phyloP scores from a whole-genome alignment of 1,140 invertebrate genomes.

The Drosophila fuyamai region DNA sequence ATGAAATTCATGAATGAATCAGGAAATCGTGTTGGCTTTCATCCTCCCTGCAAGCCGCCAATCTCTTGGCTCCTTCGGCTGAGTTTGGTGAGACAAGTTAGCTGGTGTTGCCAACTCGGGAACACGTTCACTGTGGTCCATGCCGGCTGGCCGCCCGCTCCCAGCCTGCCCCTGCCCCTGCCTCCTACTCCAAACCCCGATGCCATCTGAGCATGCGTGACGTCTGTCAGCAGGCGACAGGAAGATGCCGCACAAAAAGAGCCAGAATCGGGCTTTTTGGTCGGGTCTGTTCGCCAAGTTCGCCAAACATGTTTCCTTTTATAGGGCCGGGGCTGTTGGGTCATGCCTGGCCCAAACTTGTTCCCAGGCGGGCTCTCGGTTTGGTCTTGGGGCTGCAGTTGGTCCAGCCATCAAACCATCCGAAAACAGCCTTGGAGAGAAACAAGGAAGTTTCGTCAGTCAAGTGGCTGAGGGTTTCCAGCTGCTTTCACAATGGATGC shows the following conservation, averaged over 20 bases:
- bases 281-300: conserved; percentile 40
- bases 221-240: conserved; percentile 58
- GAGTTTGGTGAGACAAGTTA: conserved; percentile 24
- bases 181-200: conserved; percentile 3
- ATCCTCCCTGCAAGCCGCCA: conserved; percentile 30
- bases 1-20: conserved; percentile 81
- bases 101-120: conserved; percentile 51
- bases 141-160: neutral
- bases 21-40: conserved; percentile 67
- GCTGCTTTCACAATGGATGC: conserved; percentile 51
- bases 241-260: conserved; percentile 57
- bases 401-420: conserved; percentile 35
- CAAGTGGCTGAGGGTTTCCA: conserved; percentile 57
- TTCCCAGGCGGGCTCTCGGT: conserved; percentile 30
- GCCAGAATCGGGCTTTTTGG: conserved; percentile 23
- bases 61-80: conserved; percentile 11
- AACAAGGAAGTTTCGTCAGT: conserved; percentile 50
- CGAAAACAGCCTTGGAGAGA: conserved; percentile 49
- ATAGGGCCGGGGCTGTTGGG: conserved; percentile 38
- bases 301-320: conserved; percentile 80
- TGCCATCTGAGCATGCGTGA: conserved; percentile 64
- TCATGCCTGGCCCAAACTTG: conserved; percentile 67
- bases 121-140: conserved; percentile 50
- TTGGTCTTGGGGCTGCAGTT: conserved; percentile 37
- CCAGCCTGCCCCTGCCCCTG: neutral